These are phyloP conservation scores for Fabriciana adippe DNA, from an alignment of 2,888 invertebrate species.

Conservation along the genomic window DNA sequence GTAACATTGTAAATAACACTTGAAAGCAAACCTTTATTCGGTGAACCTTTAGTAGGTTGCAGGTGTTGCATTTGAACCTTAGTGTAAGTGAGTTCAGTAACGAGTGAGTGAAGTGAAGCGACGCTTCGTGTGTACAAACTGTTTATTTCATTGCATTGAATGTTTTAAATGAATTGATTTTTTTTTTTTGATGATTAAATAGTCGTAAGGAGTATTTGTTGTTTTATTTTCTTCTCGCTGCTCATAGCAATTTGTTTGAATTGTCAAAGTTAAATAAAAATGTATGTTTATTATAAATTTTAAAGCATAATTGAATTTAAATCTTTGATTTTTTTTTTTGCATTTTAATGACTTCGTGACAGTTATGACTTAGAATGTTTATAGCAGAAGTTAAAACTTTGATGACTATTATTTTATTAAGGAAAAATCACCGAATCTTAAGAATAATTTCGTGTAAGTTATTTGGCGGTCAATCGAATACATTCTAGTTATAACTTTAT, in stretches of 20 bases:
- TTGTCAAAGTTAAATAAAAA: not conserved
- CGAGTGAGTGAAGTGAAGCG: constrained; percentile 30
- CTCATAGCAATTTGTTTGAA: not conserved
- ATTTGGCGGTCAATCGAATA: no score
- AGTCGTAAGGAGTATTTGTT: constrained; percentile 26
- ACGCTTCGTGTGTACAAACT: constrained; percentile 36
- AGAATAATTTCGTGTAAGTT: no score
- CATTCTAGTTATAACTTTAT: no score
- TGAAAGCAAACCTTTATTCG: constrained; percentile 5
- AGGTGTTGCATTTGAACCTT: constrained; percentile 26
- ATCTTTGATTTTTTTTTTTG: no score
- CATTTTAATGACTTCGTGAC: no score
- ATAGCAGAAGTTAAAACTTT: no score
- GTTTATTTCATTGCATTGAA: constrained; percentile 34
- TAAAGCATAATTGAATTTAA: not conserved
- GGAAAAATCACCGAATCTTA: no score
- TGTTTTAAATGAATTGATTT: constrained; percentile 35
- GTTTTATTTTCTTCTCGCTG: constrained; percentile 14
- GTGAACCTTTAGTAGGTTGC: not conserved
- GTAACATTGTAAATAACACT: constrained; percentile 20
- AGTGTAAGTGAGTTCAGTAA: constrained; percentile 12
- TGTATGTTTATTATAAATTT: no score
- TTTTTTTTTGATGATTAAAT: constrained; percentile 33
- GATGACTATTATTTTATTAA: no score
- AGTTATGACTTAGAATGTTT: no score